phyloP scores from a whole-genome alignment of 1,140 invertebrate genomes.

The Pseudomyrmex pallidus region DNA sequence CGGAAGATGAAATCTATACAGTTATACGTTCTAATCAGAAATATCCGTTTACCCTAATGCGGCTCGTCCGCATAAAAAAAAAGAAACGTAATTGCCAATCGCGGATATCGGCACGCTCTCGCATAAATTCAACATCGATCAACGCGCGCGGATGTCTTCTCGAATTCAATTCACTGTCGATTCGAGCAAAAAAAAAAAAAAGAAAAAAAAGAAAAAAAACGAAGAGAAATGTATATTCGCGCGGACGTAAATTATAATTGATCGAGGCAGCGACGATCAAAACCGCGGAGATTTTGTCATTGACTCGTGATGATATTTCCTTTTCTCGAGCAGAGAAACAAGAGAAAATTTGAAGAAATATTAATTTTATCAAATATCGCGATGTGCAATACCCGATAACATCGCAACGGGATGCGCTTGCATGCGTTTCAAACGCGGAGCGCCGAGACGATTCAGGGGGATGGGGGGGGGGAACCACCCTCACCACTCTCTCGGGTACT shows the following conservation, averaged over 20 bases:
- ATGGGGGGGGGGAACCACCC: neutral
- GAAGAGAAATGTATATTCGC: constrained; percentile 4
- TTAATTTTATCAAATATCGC: constrained; percentile 20
- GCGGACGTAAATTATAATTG: constrained; percentile 50
- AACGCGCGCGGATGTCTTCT: constrained; percentile 11
- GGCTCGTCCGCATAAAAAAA: constrained; percentile 9
- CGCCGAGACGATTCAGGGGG: neutral
- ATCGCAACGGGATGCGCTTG: neutral
- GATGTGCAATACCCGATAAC: neutral
- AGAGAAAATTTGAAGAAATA: neutral
- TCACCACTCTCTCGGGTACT: neutral
- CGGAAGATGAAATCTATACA: constrained; percentile 22
- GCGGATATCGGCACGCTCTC: neutral
- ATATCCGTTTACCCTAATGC: constrained; percentile 28
- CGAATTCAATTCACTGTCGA: constrained; percentile 11
- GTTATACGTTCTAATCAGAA: constrained; percentile 39
- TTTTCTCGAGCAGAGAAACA: neutral
- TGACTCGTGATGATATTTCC: constrained; percentile 32
- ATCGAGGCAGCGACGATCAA: constrained; percentile 15
- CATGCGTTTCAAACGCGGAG: constrained; percentile 7
- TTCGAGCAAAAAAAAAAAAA: neutral
- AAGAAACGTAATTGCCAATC: constrained; percentile 34
- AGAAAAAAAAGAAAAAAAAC: too few relatives aligned
- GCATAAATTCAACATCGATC: constrained; percentile 50
- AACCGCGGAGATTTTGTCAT: constrained; percentile 11